Conservation (phyloP, 2,888 invertebrate species). For the Trypoxylon attenuatum region DNA sequence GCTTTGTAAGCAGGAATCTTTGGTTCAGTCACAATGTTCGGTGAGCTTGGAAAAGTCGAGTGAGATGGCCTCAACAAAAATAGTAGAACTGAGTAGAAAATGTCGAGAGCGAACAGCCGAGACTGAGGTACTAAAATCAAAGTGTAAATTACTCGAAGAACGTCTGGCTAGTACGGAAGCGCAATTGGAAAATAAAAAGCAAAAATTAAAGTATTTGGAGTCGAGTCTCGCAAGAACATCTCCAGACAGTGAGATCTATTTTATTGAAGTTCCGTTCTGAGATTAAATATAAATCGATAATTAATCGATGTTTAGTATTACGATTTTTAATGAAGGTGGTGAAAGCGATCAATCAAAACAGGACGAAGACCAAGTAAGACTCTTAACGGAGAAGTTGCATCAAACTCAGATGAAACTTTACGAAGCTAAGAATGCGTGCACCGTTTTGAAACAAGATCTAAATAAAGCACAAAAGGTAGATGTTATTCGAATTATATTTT, state of each 20-base stretch:
- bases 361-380: conserved; percentile 78
- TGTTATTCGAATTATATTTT: neutral
- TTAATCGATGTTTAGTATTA: neutral
- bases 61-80: conserved; percentile 79
- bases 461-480: conserved; percentile 81
- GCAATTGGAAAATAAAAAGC: conserved; percentile 36
- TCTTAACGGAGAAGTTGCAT: conserved; percentile 79
- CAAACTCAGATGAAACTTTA: conserved; percentile 80
- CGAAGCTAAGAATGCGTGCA: conserved; percentile 82
- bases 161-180: conserved; percentile 75
- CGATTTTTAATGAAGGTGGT: conserved; percentile 41
- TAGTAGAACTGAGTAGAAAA: conserved; percentile 81
- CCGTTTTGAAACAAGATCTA: conserved; percentile 83
- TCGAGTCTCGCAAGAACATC: no score
- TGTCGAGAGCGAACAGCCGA: conserved; percentile 80
- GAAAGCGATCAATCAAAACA: conserved; percentile 47
- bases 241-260: conserved; percentile 10
- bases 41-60: conserved; percentile 68
- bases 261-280: neutral
- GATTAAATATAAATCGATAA: neutral
- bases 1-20: conserved; percentile 13
- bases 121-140: conserved; percentile 78
- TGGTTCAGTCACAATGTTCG: neutral
- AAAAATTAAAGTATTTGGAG: conserved; percentile 1
- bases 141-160: conserved; percentile 77